Evolutionary conservation across 2,113 vertebrate genomes (phyloP).

Genomic region (Puffinus mauretanicus): DNA sequence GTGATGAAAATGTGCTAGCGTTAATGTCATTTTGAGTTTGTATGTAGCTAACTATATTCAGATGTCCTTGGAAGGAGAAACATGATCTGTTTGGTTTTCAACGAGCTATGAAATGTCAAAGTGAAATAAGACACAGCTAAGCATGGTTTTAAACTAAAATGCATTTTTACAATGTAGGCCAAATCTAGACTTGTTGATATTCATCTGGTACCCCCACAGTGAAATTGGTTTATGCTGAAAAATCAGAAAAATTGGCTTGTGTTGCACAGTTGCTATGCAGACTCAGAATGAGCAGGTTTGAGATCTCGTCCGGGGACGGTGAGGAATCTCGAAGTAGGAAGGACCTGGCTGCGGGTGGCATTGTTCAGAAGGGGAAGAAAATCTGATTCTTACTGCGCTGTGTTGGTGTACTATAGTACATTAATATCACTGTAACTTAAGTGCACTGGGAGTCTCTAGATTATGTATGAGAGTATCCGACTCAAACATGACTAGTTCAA

Average conservation of each 20-base stretch:
- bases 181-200: neutral
- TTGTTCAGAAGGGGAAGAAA: neutral
- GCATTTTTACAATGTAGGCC: neutral
- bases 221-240: neutral
- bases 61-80: neutral
- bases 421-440: neutral
- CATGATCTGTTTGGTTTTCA: neutral
- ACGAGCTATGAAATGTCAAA: rapidly evolving
- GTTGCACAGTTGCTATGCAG: neutral
- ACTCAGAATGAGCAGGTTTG: neutral
- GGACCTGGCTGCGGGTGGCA: neutral
- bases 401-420: neutral
- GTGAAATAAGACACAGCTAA: neutral
- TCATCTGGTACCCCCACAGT: neutral
- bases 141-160: neutral
- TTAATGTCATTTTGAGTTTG: neutral
- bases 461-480: neutral
- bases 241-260: neutral
- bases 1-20: neutral
- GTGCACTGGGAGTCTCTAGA: neutral
- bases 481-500: neutral
- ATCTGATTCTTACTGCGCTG: neutral
- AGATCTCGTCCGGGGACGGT: neutral
- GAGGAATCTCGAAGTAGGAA: neutral
- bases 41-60: neutral